Base-by-base conservation (phyloP, 2,797 vertebrate species). In the Darevskia nairensis region DNA sequence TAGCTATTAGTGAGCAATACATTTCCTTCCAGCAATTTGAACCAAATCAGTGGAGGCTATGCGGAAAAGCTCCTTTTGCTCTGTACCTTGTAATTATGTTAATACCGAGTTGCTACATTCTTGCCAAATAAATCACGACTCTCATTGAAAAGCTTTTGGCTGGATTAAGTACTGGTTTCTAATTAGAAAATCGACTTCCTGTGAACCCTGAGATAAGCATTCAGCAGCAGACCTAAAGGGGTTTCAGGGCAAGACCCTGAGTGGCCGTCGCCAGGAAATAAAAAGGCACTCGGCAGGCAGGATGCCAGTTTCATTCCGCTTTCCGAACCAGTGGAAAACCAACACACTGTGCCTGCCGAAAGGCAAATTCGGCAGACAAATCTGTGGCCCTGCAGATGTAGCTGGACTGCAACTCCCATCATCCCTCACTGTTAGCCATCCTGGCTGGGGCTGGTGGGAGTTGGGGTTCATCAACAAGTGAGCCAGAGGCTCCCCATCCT, bases 181-280 rank as follows among this genome's bases (percentile, higher is more conserved):
- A 96, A 96, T 96, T 96, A 95, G 93, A 95, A 95, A 93, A 96
- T 96, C 84, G 93, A 96, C 95, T 94, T 96, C 78, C 86, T 89
- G 85, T 93, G 91, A 93, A 91, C 88, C 80, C 27, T 23, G 80
- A 93, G 83, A 66, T 93, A 92, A 84, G 90, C 90, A 91, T 95
- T 94, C 88, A 80, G 88, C 90, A 92, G 84, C 66, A 94, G 23
- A 90, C 85, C 35, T 87, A 87, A 94, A 41, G n/a, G 86, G 90
- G 41, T 72, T 95, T 96, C 94, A 94, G 92, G 91, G 89, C 80
- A 89, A 88, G 91, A 93, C 81, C 80, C 41, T 61, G 69, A 72
- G 27, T 4, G 9, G 3, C 29, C 75, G 21, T 68, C 4, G 29
- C 82, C 91, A 91, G 78, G 71, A n/a, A 66, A 19, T 55, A 90